These are phyloP conservation scores for Anableps anableps DNA, from an alignment of 2,797 vertebrate genomes.

Conservation along the genomic window DNA sequence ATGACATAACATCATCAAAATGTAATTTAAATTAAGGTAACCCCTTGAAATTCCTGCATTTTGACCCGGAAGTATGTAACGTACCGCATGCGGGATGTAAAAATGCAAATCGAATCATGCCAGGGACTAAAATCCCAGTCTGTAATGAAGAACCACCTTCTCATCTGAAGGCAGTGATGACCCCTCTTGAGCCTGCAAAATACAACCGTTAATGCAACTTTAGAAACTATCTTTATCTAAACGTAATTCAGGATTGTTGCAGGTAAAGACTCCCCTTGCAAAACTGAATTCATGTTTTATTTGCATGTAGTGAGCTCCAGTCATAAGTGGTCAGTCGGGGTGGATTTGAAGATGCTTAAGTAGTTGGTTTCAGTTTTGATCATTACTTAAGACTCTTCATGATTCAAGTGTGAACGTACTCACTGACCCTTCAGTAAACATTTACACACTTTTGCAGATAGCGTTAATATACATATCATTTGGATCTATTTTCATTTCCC, in stretches of 20 bases:
- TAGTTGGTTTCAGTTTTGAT: background rate
- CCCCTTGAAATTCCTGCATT: background rate
- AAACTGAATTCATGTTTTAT: background rate
- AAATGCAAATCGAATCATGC: too few species aligned
- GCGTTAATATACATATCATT: background rate
- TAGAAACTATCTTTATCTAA: background rate
- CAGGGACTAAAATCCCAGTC: too few species aligned
- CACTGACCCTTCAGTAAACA: background rate
- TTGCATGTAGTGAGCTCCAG: background rate
- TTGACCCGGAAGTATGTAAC: background rate
- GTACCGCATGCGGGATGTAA: too few species aligned
- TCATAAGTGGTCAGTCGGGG: background rate
- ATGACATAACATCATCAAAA: background rate
- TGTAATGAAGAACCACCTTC: too few species aligned
- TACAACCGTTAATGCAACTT: background rate
- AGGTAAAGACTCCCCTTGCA: background rate
- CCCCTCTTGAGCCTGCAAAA: background rate
- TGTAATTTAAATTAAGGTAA: background rate
- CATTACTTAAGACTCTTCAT: background rate
- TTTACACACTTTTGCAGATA: background rate
- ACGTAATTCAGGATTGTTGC: background rate
- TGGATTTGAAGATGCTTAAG: background rate
- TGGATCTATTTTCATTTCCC: background rate
- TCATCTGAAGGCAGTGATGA: background rate
- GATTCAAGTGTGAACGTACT: background rate